Conservation (phyloP, 2,888 invertebrate genomes). For the Tupiocoris notatus region DNA sequence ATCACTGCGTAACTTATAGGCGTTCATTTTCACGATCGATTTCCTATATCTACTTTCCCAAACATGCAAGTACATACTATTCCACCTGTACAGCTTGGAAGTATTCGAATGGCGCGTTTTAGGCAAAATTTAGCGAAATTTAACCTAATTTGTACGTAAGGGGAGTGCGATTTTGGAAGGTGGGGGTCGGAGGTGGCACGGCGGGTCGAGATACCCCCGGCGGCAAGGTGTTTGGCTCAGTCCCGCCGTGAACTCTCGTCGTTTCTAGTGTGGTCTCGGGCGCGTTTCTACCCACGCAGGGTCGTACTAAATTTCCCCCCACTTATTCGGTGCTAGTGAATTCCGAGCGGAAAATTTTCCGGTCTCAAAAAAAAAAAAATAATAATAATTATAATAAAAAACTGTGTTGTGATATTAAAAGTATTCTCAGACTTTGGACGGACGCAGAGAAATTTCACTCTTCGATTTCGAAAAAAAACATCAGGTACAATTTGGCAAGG, state of each 20-base stretch:
- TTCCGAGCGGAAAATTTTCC: neutral
- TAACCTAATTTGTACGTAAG: neutral
- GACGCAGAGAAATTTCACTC: too few species aligned
- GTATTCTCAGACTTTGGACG: too few species aligned
- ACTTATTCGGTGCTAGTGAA: neutral
- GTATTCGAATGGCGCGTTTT: neutral
- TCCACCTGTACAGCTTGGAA: too few species aligned
- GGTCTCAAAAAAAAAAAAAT: neutral
- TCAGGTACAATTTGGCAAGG: too few species aligned
- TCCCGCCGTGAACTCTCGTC: constrained; percentile 26
- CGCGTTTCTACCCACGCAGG: neutral
- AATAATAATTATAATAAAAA: neutral
- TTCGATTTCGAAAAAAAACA: too few species aligned
- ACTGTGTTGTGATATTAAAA: too few species aligned
- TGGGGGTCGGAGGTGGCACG: constrained; percentile 5
- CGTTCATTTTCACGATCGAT: too few species aligned
- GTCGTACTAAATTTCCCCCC: neutral
- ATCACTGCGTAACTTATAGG: too few species aligned
- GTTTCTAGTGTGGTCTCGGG: neutral
- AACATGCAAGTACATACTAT: constrained; percentile 13
- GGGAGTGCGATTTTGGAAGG: constrained; percentile 5
- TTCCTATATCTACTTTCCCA: too few species aligned
- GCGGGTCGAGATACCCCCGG: neutral
- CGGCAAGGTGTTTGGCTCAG: constrained; percentile 8
- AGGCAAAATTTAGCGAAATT: neutral